phyloP scores from a whole-genome alignment of 2,888 invertebrate genomes.

The Amphipyra berbera region DNA sequence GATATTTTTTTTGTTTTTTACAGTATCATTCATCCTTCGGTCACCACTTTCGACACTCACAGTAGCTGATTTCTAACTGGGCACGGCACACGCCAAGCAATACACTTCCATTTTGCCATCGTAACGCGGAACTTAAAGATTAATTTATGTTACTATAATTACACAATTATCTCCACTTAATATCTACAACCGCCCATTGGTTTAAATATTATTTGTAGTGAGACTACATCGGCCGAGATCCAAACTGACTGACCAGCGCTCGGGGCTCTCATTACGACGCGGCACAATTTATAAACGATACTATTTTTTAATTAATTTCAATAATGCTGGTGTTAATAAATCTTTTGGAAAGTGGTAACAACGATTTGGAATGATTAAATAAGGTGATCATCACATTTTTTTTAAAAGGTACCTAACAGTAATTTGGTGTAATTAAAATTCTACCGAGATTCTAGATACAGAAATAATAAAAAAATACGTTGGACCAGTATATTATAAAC shows the following conservation, averaged over 20 bases:
- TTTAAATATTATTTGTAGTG: conserved; percentile 48
- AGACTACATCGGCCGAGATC: conserved; percentile 35
- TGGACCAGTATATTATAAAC: too few relatives aligned
- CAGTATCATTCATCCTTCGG: too few relatives aligned
- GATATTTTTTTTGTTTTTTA: too few relatives aligned
- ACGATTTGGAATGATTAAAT: neutral
- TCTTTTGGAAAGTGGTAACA: conserved; percentile 6
- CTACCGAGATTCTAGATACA: too few relatives aligned
- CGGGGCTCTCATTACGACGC: conserved; percentile 44
- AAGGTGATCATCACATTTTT: too few relatives aligned
- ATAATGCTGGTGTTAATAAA: neutral
- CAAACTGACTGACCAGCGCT: conserved; percentile 45
- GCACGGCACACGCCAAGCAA: neutral
- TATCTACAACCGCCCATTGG: conserved; percentile 29
- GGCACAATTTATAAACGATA: conserved; percentile 34
- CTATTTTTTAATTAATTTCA: conserved; percentile 9
- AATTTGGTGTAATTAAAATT: too few relatives aligned
- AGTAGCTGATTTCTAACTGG: too few relatives aligned
- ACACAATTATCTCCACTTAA: conserved; percentile 48
- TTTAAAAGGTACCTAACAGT: too few relatives aligned
- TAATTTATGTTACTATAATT: conserved; percentile 53
- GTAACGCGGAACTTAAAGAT: conserved; percentile 41
- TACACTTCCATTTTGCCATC: conserved; percentile 10
- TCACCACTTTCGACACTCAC: too few relatives aligned
- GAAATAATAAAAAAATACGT: too few relatives aligned